Evolutionary conservation across 2,797 vertebrate genomes (phyloP), one percentile per base, ranked within the genome.

Genomic region (Pseudochromis fuscus): DNA sequence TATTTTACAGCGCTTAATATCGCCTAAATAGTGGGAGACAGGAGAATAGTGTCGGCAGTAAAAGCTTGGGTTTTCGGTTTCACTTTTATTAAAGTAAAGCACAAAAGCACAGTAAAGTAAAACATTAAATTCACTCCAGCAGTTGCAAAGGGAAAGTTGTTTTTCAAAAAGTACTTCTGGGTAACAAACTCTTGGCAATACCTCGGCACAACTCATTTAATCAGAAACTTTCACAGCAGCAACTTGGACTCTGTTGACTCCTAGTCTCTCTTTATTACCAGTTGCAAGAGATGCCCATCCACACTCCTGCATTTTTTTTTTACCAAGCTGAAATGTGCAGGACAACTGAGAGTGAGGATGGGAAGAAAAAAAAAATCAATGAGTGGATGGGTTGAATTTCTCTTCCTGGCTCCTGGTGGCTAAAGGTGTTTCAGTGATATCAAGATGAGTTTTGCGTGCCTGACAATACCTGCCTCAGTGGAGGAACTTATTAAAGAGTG

Each of bases 401-500:
- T 75, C 62, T 74, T 12, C 55, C 53, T 58, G 45, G 23, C 64
- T 71, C 45, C 12, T 18, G 42, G 23, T 42, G 64, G 33, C 35
- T 58, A 21, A 79, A 69, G 56, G 60, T 65, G 60, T 52, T 62
- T 45, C 25, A 16, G 25, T 15, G 31, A 35, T 56, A 60, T 75
- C 60, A 53, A 45, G 38, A 64, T 50, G 51, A 42, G 51, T 38
- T 62, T 60, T 50, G 15, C 8, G 2, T 31, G 49, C 28, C 49
- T 38, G 53, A 69, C 62, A 64, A 49, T 64, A 45, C 53, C 9
- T 30, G 49, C 30, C 64, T 63, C 27, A 58, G n/a, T 21, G 19
- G 31, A 52, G 31, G 60, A 52, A 75, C 24, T 44, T 61, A 38
- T 76, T 67, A 31, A 66, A 74, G 59, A 60, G 56, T n/a, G 52